Base-by-base conservation (phyloP, 2,888 invertebrate genomes). In the Pristionchus fissidentatus region DNA sequence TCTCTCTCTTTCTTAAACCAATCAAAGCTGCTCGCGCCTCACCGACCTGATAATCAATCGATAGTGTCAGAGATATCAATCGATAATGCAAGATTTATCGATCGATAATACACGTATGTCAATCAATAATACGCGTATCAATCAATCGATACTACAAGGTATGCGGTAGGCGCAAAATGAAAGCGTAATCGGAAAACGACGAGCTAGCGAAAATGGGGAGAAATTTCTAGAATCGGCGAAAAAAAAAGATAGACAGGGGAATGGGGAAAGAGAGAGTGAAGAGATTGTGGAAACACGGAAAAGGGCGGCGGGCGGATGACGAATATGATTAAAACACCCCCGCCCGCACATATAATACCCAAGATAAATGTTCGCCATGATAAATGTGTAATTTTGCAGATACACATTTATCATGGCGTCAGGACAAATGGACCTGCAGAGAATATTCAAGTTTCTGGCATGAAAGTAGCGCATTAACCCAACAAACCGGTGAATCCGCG, bases 241-340 rank as follows among this genome's bases (percentile, higher is more conserved):
- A n/a, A n/a, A n/a, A n/a, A n/a, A 52, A 41, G 77, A 77, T 35
- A 77, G 77, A 52, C 32, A 77, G 77, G 22, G 26, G 13, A 49
- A 77, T 3, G 78, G 26, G 35, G 70, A 66, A 46, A 60, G 70
- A 35, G 70, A 70, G 82, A 29, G 60, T 43, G 80, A 49, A 66
- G 66, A 66, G 38, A 66, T 60, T 22, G 66, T 66, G 66, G 41
- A 66, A 66, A 66, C 66, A 38, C 22, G 19, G 66, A 62, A 62
- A 62, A 38, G 66, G 38, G 66, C 38, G 66, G 38, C 35, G 66
- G 38, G 41, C 38, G 66, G 41, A 66, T 66, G 66, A 66, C 66
- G 38, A 66, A 66, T 66, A 41, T 38, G 66, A 38, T 35, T 38
- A 38, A 66, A n/a, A n/a, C n/a, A n/a, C n/a, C n/a, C n/a, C n/a